phyloP scores from a whole-genome alignment of 2,797 vertebrate species.

The Uromys caudimaculatus region DNA sequence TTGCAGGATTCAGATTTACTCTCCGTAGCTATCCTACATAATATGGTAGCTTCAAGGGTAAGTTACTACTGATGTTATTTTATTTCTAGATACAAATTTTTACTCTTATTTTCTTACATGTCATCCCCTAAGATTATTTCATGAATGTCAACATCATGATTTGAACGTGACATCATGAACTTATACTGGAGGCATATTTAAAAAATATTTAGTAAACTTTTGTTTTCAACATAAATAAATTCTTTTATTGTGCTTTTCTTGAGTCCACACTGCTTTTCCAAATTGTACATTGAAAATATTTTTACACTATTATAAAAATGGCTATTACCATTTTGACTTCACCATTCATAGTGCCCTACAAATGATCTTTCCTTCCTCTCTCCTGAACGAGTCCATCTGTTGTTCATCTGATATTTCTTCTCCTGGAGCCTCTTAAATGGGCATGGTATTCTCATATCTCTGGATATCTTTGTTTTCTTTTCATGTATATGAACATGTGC shows the following conservation, averaged over 20 bases:
- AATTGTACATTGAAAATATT: neutral
- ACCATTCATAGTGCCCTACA: neutral
- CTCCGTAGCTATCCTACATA: neutral
- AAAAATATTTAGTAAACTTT: neutral
- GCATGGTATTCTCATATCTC: neutral
- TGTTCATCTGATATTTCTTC: neutral
- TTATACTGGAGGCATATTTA: neutral
- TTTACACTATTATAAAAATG: neutral
- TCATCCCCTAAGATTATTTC: neutral
- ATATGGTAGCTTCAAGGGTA: neutral
- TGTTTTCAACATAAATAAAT: neutral
- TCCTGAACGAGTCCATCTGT: neutral
- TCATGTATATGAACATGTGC: neutral
- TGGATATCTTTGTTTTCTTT: neutral
- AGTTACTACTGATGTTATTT: neutral
- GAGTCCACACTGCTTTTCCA: neutral
- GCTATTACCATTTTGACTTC: neutral
- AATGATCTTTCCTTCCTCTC: neutral
- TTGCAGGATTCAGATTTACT: neutral
- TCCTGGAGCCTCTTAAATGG: neutral
- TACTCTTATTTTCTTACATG: neutral
- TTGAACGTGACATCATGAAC: neutral
- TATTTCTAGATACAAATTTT: neutral
- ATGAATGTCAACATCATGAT: neutral
- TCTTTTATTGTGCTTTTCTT: neutral